These are phyloP conservation scores for Falco concolor DNA, from an alignment of 2,797 vertebrate species.

Conservation along the genomic window DNA sequence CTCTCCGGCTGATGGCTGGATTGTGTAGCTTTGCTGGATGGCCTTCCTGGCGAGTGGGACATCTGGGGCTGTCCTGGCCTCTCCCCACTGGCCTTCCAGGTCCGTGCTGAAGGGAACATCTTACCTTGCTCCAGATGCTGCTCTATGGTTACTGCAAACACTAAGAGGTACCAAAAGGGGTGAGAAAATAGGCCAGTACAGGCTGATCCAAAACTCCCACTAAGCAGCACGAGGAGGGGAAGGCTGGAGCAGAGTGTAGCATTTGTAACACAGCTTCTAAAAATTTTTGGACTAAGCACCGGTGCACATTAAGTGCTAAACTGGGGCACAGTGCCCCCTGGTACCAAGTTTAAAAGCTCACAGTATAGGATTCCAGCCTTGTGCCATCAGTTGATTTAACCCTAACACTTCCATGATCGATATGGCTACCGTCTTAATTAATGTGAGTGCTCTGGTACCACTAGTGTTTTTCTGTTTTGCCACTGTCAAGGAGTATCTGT, in stretches of 20 bases:
- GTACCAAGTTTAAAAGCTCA: neutral
- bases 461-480: neutral
- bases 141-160: neutral
- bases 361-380: neutral
- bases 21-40: neutral
- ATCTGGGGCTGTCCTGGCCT: neutral
- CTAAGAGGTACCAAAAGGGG: neutral
- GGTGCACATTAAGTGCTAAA: neutral
- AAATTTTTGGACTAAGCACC: neutral
- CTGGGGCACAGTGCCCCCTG: neutral
- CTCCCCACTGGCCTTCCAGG: neutral
- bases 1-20: neutral
- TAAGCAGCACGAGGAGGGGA: neutral
- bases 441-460: neutral
- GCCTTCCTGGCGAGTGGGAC: rapidly evolving
- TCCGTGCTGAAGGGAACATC: neutral
- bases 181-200: neutral
- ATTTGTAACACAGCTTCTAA: neutral
- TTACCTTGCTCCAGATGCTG: neutral
- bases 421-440: neutral
- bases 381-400: neutral
- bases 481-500: neutral
- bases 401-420: neutral
- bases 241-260: neutral
- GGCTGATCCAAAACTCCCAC: neutral